phyloP scores from a whole-genome alignment of 2,113 vertebrate genomes.

The Guaruba guarouba region DNA sequence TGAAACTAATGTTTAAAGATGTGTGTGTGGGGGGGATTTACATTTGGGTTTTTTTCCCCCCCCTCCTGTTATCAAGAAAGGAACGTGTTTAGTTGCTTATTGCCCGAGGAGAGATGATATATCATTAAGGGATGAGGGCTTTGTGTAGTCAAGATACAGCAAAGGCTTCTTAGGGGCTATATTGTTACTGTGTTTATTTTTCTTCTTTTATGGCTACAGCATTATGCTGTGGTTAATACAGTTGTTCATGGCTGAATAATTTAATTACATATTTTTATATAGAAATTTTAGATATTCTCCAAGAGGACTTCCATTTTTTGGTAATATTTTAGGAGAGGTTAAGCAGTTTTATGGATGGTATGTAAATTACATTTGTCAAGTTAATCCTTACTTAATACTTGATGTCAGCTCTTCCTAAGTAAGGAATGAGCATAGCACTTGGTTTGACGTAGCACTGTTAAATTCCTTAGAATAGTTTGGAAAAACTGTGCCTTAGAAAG shows the following conservation, averaged over 20 bases:
- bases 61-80: not conserved
- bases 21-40: no score
- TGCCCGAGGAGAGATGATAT: not conserved
- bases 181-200: not conserved
- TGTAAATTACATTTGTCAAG: not conserved
- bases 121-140: not conserved
- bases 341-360: not conserved
- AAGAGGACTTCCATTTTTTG: not conserved
- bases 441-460: not conserved
- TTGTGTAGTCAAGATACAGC: not conserved
- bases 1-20: not conserved
- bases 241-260: not conserved
- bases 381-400: constrained; percentile 1
- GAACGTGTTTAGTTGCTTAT: constrained; percentile 15
- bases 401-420: not conserved
- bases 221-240: not conserved
- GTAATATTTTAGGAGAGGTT: not conserved
- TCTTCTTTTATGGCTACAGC: not conserved
- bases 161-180: not conserved
- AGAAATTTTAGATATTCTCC: not conserved
- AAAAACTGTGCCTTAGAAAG: not conserved
- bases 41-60: not conserved
- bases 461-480: not conserved
- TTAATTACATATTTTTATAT: not conserved
- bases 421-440: not conserved